Conservation (phyloP, 1,140 invertebrate species). For the Heliconius hermathena region DNA sequence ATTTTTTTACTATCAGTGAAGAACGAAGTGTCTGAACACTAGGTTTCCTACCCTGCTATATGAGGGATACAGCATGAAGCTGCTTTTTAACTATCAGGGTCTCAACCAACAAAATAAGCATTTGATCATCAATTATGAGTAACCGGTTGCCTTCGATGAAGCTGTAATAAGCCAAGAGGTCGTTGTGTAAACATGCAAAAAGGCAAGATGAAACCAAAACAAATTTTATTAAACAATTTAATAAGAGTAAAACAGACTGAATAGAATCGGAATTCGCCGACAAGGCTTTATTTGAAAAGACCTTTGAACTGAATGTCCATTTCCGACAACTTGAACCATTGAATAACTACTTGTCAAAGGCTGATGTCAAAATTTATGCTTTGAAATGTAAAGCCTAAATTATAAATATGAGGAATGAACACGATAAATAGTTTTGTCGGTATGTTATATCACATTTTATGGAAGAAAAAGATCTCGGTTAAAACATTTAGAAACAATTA, state of each 20-base stretch:
- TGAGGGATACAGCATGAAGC: background rate
- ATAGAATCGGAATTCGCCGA: slow-evolving; percentile 66
- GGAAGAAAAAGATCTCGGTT: background rate
- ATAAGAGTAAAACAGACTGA: slow-evolving; percentile 49
- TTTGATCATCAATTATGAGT: slow-evolving; percentile 4
- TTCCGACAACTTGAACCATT: slow-evolving; percentile 72
- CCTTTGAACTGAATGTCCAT: slow-evolving; percentile 71
- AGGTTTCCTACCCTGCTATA: background rate
- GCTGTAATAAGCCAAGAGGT: slow-evolving; percentile 35
- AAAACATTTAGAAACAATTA: background rate
- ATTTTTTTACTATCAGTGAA: no score
- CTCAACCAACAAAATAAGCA: background rate
- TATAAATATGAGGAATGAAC: slow-evolving; percentile 26
- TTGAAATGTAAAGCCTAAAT: slow-evolving; percentile 44
- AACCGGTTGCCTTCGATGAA: slow-evolving; percentile 9
- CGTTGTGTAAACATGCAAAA: slow-evolving; percentile 41
- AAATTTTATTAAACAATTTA: slow-evolving; percentile 53
- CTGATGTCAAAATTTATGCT: slow-evolving; percentile 63
- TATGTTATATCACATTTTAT: background rate
- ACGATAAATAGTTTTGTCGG: slow-evolving; percentile 12
- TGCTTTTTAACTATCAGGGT: background rate
- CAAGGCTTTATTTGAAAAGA: slow-evolving; percentile 58
- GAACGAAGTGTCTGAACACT: background rate
- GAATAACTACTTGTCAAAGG: slow-evolving; percentile 68
- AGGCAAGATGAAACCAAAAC: slow-evolving; percentile 46